phyloP scores from a whole-genome alignment of 2,113 vertebrate species.

The Trematomus loennbergii region DNA sequence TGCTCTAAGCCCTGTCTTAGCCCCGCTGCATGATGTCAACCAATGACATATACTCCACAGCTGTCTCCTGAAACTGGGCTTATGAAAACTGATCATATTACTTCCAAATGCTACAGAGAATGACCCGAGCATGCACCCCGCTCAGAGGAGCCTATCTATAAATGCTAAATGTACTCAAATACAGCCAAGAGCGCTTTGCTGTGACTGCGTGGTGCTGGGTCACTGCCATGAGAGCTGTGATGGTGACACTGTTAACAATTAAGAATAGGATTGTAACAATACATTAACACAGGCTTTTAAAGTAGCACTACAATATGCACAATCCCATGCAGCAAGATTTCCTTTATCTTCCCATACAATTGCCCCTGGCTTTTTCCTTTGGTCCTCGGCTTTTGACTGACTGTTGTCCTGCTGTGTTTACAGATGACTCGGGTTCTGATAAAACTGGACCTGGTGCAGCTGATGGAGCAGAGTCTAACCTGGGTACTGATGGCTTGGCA shows the following conservation, averaged over 20 bases:
- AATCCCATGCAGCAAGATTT: not conserved
- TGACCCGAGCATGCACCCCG: constrained; percentile 64
- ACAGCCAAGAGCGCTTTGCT: constrained; percentile 40
- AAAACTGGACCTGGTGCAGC: constrained; percentile 80
- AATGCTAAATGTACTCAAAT: constrained; percentile 55
- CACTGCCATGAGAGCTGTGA: constrained; percentile 2
- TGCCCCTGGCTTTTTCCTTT: not conserved
- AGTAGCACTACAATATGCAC: not conserved
- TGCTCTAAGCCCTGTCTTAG: constrained; percentile 72
- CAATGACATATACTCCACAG: constrained; percentile 80
- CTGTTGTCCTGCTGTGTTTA: constrained; percentile 30
- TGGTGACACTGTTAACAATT: not conserved
- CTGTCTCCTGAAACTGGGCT: constrained; percentile 77
- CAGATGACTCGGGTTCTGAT: constrained; percentile 89
- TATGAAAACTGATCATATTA: constrained; percentile 80
- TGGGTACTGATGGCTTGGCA: constrained; percentile 79
- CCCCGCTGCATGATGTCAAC: constrained; percentile 75
- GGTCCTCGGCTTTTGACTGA: not conserved
- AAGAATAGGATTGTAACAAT: not conserved
- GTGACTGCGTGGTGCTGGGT: constrained; percentile 14
- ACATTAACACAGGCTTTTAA: constrained; percentile 5
- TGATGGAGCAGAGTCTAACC: constrained; percentile 78
- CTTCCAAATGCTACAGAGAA: constrained; percentile 67
- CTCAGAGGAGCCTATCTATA: constrained; percentile 47
- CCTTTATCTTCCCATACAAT: not conserved